Conservation (phyloP, 2,888 invertebrate genomes). For the Autographa pulchrina region DNA sequence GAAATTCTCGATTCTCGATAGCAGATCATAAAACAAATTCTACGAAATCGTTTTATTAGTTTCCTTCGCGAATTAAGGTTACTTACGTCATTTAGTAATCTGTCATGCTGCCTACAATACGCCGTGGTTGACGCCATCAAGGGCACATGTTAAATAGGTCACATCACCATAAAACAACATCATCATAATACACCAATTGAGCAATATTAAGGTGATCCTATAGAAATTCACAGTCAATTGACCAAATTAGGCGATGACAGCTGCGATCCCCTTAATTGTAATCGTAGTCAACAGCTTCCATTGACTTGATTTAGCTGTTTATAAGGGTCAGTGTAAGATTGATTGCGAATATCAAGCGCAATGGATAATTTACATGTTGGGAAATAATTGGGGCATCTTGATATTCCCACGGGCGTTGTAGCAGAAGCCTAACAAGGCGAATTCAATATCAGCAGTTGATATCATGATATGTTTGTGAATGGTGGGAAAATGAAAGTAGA, state of each 20-base stretch:
- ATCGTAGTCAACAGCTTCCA: constrained; percentile 49
- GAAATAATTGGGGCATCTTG: constrained; percentile 20
- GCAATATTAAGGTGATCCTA: constrained; percentile 56
- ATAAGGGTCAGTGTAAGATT: constrained; percentile 52
- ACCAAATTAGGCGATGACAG: constrained; percentile 65
- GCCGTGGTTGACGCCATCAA: constrained; percentile 80
- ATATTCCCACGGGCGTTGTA: constrained; percentile 27
- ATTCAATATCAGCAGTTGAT: too few relatives aligned
- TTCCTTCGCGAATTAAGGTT: constrained; percentile 19
- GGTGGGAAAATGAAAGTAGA: too few relatives aligned
- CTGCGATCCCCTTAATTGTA: constrained; percentile 53
- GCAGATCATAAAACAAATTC: background rate
- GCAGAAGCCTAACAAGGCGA: constrained; percentile 9
- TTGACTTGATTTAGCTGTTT: constrained; percentile 52
- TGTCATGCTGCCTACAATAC: constrained; percentile 61
- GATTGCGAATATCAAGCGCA: constrained; percentile 43
- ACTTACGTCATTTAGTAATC: constrained; percentile 51
- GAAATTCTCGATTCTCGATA: too few relatives aligned
- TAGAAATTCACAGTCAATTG: constrained; percentile 64
- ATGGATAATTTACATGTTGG: constrained; percentile 45
- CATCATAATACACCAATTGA: constrained; percentile 26
- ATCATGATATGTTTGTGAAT: too few relatives aligned
- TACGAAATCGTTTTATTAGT: background rate
- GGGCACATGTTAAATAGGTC: constrained; percentile 72
- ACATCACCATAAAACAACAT: constrained; percentile 55